Conservation (phyloP, 2,797 vertebrate genomes). For the Acropternis orthonyx region DNA sequence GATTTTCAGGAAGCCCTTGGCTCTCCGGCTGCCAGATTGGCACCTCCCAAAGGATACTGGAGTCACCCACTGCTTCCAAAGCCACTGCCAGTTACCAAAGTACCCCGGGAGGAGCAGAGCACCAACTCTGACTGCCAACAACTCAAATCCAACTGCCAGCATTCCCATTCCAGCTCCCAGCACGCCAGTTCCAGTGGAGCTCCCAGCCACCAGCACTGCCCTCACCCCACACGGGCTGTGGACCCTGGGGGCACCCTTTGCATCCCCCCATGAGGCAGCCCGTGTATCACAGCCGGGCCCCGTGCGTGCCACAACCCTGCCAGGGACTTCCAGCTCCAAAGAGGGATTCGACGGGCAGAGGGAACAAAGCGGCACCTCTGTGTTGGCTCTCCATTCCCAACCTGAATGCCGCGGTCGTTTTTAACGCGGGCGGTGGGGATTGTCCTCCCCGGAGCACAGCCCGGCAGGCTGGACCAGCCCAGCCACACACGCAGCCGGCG, state of each 20-base stretch:
- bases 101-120: rapidly evolving
- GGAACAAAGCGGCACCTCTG: not conserved
- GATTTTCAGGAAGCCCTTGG: not conserved
- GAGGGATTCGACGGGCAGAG: not conserved
- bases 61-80: not conserved
- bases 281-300: not conserved
- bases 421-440: rapidly evolving
- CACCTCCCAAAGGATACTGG: not conserved
- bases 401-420: not conserved
- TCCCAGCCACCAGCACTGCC: not conserved
- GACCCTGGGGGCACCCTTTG: rapidly evolving
- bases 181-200: rapidly evolving
- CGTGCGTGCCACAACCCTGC: rapidly evolving
- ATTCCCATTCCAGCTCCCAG: too few species aligned
- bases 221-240: not conserved
- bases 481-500: not conserved
- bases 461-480: not conserved
- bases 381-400: not conserved
- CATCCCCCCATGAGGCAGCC: not conserved
- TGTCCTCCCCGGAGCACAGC: not conserved
- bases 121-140: not conserved
- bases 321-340: not conserved
- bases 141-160: rapidly evolving
- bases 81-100: not conserved
- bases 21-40: not conserved